Evolutionary conservation across 2,797 vertebrate genomes (phyloP), one percentile per base, ranked within the genome.

Genomic region (Pangasius macronema): DNA sequence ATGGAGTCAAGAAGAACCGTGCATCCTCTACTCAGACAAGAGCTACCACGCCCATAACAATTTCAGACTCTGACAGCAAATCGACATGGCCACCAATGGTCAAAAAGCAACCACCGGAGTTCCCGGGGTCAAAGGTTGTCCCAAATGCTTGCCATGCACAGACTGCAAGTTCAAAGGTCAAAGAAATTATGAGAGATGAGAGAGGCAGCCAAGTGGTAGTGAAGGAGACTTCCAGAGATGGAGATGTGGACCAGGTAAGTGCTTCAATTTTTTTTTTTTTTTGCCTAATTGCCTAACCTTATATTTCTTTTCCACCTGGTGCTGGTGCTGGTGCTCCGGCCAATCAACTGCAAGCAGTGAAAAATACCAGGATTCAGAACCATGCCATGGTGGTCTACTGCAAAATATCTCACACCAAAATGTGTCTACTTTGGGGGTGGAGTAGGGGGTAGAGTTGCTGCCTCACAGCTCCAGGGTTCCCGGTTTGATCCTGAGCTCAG

Each of bases 21-120:
- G 85, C 90, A 1, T 67, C 92, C 3, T 79, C 91, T 10, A 90
- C 87, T 87, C 91, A 87, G 3, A 70, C 90, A 57, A 94, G 91
- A 89, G 89, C 76, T 11, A 86, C 91, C 0, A 49, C 88, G 20
- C 83, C 87, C 24, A 92, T 83, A 87, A 76, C 91, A 6, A 67
- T 84, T 39, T 24, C 70, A 63, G 22, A 87, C 59, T 83, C 57
- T 63, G 46, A n/a, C 24, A 8, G 39, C 2, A 67, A 59, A 79
- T 3, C 70, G 1, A 57, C 51, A 61, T 24, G 22, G 33, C 16
- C 63, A 67, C 67, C 33, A 2, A 2, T 9, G 27, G 70, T 79
- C 61, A 61, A 33, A 65, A 57, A 39, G 16, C 53, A 73, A n/a
- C 13, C 24, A 33, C 27, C 33, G 53, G 53, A 30, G 24, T n/a